These are phyloP conservation scores for Capitulum mitella DNA, from an alignment of 2,888 invertebrate genomes.

Conservation along the genomic window DNA sequence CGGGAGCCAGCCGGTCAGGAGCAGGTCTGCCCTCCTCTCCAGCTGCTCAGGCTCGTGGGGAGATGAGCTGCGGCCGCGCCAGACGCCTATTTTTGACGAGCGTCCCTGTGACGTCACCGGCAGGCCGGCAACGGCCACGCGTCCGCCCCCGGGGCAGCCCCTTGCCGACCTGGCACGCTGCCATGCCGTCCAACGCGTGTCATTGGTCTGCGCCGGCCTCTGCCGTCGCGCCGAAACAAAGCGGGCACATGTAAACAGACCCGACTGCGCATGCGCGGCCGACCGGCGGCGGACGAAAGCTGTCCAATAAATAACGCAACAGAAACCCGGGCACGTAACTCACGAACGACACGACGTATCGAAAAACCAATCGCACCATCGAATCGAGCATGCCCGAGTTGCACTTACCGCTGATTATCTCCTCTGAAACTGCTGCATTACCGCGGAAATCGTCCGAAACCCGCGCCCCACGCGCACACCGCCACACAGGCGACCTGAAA, in stretches of 20 bases:
- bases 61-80: too few species aligned
- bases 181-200: background rate
- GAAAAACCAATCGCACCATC: background rate
- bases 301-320: slow-evolving; percentile 22
- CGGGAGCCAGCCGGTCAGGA: too few species aligned
- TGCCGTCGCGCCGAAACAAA: slow-evolving; percentile 8
- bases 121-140: background rate
- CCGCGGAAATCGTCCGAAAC: background rate
- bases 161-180: background rate
- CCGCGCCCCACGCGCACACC: background rate
- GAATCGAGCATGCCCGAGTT: background rate
- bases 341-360: background rate
- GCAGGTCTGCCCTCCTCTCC: too few species aligned
- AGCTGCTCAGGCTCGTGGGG: too few species aligned
- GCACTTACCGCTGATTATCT: background rate
- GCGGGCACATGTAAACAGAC: slow-evolving; percentile 11
- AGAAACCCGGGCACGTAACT: background rate
- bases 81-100: background rate
- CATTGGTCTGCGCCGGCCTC: background rate
- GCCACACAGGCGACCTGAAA: background rate
- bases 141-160: background rate
- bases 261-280: slow-evolving; percentile 12
- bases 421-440: background rate
- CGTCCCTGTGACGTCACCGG: background rate
- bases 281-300: background rate